A percentile compares a stretch with the other conserved stretches of the same genome.
phyloP scores from a whole-genome alignment of 2,888 invertebrate species.

The Spilarctia lutea region DNA sequence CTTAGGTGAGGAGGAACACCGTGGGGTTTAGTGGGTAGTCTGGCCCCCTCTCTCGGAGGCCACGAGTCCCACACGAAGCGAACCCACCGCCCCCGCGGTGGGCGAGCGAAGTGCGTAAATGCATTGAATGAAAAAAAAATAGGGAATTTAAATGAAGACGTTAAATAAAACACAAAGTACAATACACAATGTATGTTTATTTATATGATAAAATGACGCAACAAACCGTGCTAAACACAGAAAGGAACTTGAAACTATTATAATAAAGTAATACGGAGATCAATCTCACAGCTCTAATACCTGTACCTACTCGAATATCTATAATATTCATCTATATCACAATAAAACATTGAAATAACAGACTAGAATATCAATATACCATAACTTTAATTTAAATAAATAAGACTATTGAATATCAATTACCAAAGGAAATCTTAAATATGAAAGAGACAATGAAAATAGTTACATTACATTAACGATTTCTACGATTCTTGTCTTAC shows the following conservation, averaged over 20 bases:
- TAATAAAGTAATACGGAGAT: conserved; percentile 40
- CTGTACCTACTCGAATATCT: conserved; percentile 46
- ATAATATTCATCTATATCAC: conserved; percentile 54
- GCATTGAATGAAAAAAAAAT: background rate
- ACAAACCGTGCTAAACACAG: conserved; percentile 52
- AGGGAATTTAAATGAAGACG: background rate
- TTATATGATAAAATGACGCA: conserved; percentile 57
- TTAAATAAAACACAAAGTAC: conserved; percentile 4
- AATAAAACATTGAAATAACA: conserved; percentile 47
- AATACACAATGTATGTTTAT: conserved; percentile 50
- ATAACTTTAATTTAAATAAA: conserved; percentile 12
- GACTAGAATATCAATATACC: conserved; percentile 50
- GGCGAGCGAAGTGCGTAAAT: too few relatives aligned
- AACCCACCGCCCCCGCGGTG: too few relatives aligned
- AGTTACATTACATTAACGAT: background rate
- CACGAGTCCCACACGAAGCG: too few relatives aligned
- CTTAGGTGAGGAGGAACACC: too few relatives aligned
- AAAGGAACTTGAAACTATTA: conserved; percentile 51
- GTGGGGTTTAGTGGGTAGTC: too few relatives aligned
- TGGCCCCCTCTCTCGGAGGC: too few relatives aligned
- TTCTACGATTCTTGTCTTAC: too few relatives aligned
- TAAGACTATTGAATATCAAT: background rate
- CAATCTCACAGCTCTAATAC: conserved; percentile 53
- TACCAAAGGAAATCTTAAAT: background rate
- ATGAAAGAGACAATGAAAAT: background rate